These are phyloP conservation scores for Litocranius walleri DNA, from an alignment of 2,113 vertebrate genomes.

Conservation along the genomic window DNA sequence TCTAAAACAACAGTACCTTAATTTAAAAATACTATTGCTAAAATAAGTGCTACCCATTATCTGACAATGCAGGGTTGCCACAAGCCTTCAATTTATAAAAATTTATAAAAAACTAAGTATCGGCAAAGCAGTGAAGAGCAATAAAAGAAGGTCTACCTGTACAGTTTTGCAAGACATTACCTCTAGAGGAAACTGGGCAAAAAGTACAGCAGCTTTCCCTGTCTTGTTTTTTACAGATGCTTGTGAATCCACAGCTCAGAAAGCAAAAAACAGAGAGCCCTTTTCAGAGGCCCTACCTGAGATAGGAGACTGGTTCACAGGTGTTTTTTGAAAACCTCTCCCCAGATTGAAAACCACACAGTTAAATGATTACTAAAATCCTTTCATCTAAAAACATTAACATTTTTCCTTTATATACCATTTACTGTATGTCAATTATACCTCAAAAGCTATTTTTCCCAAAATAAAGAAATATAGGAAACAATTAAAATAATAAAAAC, in stretches of 20 bases:
- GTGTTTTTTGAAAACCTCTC: not conserved
- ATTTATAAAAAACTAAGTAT: not conserved
- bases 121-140: not conserved
- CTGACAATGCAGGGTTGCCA: not conserved
- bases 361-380: not conserved
- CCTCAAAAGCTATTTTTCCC: not conserved
- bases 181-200: too few species aligned
- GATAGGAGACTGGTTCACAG: not conserved
- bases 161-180: not conserved
- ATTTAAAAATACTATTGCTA: not conserved
- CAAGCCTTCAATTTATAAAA: not conserved
- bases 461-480: not conserved
- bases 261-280: not conserved
- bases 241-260: not conserved
- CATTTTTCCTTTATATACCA: not conserved
- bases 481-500: not conserved
- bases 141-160: not conserved
- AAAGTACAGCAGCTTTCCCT: not conserved
- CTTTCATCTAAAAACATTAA: not conserved
- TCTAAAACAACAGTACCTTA: not conserved
- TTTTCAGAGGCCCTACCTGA: not conserved
- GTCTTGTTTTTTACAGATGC: not conserved
- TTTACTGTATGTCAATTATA: not conserved
- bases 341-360: not conserved
- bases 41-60: not conserved